phyloP scores from a whole-genome alignment of 2,113 vertebrate species.

The Oncorhynchus keta region DNA sequence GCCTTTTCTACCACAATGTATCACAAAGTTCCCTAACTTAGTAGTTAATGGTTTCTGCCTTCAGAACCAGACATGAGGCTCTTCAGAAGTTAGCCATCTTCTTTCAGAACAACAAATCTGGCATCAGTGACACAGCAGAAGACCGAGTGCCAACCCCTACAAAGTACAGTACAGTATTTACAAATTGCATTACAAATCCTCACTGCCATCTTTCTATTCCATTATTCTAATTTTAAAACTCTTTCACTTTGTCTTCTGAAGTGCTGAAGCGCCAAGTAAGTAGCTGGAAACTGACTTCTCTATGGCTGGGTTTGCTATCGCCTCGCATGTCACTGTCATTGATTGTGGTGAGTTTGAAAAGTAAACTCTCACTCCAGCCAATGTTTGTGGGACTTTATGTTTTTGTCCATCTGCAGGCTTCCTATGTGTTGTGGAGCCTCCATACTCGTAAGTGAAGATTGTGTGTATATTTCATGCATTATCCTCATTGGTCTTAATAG shows the following conservation, averaged over 20 bases:
- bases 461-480: constrained; percentile 15
- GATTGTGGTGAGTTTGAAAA: constrained; percentile 40
- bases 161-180: constrained; percentile 48
- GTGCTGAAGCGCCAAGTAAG: constrained; percentile 59
- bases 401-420: constrained; percentile 48
- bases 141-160: constrained; percentile 24
- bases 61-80: constrained; percentile 77
- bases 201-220: background rate
- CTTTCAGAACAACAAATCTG: constrained; percentile 67
- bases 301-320: constrained; percentile 28
- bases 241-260: constrained; percentile 15
- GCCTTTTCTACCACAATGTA: background rate
- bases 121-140: constrained; percentile 38
- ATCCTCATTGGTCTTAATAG: background rate
- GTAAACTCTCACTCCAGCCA: constrained; percentile 18
- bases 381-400: background rate
- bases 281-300: constrained; percentile 3
- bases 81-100: constrained; percentile 73
- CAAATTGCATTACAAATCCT: background rate
- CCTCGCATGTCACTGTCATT: constrained; percentile 37
- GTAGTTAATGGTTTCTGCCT: background rate
- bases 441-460: constrained; percentile 62
- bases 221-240: background rate
- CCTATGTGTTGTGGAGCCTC: constrained; percentile 55
- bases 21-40: background rate